phyloP scores from a whole-genome alignment of 2,113 vertebrate genomes.

The Gambusia holbrooki region DNA sequence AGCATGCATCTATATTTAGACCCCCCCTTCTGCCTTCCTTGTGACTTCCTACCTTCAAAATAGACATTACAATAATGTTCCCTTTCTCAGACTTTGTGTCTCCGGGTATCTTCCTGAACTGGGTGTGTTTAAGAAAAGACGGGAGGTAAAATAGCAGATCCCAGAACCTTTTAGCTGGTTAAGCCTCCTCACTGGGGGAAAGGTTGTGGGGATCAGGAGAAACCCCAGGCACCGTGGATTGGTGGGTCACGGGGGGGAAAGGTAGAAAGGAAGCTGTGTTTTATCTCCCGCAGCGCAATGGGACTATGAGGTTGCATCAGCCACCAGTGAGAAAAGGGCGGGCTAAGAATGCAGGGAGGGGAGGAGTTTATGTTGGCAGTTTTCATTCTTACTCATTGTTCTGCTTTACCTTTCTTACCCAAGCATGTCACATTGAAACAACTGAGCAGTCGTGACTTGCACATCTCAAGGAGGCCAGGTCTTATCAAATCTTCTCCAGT shows the following conservation, averaged over 20 bases:
- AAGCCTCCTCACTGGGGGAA: slow-evolving; percentile 65
- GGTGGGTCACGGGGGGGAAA: slow-evolving; percentile 10
- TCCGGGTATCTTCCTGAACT: slow-evolving; percentile 7
- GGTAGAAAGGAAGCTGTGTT: slow-evolving; percentile 36
- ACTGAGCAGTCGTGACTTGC: background rate
- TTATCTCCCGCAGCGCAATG: slow-evolving; percentile 63
- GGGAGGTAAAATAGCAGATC: slow-evolving; percentile 24
- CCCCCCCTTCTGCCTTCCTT: too few species aligned
- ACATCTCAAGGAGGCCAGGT: background rate
- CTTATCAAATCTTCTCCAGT: background rate
- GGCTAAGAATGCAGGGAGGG: background rate
- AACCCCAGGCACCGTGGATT: slow-evolving; percentile 26
- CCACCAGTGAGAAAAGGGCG: slow-evolving; percentile 44
- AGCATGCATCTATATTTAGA: too few species aligned
- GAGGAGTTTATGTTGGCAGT: slow-evolving; percentile 1
- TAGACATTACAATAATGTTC: background rate
- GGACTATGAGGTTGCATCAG: slow-evolving; percentile 77
- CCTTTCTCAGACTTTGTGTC: background rate
- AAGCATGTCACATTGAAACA: background rate
- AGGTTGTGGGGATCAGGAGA: slow-evolving; percentile 69
- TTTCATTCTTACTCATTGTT: background rate
- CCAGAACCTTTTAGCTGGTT: slow-evolving; percentile 28
- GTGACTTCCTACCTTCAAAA: too few species aligned
- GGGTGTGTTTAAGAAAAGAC: slow-evolving; percentile 8
- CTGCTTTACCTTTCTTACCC: slow-evolving; percentile 22